These are phyloP conservation scores for Arenaria interpres DNA, from an alignment of 2,113 vertebrate species.

Conservation along the genomic window DNA sequence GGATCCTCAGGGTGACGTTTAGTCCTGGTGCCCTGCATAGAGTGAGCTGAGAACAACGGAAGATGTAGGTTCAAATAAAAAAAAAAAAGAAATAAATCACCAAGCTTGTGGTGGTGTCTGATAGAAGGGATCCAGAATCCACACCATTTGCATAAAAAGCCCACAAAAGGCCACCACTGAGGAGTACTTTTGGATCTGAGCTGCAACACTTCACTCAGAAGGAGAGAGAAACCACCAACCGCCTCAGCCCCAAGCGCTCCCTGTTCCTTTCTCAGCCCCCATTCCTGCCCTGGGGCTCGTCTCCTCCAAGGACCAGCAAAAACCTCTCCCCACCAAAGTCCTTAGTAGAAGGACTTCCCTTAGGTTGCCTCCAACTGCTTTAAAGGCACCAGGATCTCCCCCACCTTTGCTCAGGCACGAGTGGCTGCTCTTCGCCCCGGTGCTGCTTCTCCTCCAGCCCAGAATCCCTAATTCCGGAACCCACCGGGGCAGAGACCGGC, in stretches of 20 bases:
- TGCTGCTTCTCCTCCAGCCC: too few relatives aligned
- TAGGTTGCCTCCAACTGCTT: too few relatives aligned
- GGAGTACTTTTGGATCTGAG: neutral
- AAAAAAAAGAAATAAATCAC: too few relatives aligned
- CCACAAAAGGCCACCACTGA: neutral
- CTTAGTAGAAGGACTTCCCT: neutral
- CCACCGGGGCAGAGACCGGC: neutral
- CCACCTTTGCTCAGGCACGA: neutral
- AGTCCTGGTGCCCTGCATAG: neutral
- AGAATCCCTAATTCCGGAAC: neutral
- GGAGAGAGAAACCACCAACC: too few relatives aligned
- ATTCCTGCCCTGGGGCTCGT: neutral
- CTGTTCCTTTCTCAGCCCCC: neutral
- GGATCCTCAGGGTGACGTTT: neutral
- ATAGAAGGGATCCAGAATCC: neutral
- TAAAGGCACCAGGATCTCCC: neutral
- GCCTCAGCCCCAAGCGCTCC: too few relatives aligned
- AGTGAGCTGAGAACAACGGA: neutral
- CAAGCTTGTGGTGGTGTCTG: neutral
- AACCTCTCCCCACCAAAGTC: neutral
- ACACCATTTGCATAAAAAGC: neutral
- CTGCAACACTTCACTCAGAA: neutral
- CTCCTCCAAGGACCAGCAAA: neutral
- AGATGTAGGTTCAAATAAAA: neutral
- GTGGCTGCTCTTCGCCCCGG: fast-evolving